Percentiles rank a stretch among this genome's conserved stretches.
Evolutionary conservation across 2,113 vertebrate species (phyloP).

Genomic region (Sprattus sprattus): DNA sequence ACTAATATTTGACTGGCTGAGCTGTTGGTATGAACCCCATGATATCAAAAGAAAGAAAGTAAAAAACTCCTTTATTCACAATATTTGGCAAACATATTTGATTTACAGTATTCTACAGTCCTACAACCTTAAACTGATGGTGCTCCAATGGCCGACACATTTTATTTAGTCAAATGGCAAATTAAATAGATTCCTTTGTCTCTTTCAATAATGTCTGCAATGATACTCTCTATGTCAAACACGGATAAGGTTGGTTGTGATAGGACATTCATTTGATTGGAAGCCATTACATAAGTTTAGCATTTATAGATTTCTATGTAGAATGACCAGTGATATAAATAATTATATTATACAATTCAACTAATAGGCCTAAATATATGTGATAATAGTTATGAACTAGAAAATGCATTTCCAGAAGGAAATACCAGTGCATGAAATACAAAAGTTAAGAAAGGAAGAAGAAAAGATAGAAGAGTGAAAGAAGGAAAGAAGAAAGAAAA

Average conservation of each 20-base stretch:
- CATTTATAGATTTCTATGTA: not conserved
- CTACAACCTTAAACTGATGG: not conserved
- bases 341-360: no score
- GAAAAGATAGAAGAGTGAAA: no score
- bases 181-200: not conserved
- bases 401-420: no score
- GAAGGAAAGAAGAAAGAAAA: no score
- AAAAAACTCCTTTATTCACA: not conserved
- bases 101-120: no score
- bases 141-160: not conserved
- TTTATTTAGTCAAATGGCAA: not conserved
- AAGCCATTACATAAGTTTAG: not conserved
- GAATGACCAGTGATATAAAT: no score
- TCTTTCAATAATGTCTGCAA: not conserved
- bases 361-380: no score
- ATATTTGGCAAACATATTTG: not conserved
- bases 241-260: not conserved
- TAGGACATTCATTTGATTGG: not conserved
- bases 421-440: no score
- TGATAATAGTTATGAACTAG: no score
- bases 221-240: not conserved
- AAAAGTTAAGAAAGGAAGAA: no score
- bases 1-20: not conserved
- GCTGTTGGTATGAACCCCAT: constrained; percentile 1
- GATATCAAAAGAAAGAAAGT: not conserved